These are phyloP conservation scores for Schizaphis graminum DNA, from an alignment of 2,888 invertebrate species.

Conservation along the genomic window DNA sequence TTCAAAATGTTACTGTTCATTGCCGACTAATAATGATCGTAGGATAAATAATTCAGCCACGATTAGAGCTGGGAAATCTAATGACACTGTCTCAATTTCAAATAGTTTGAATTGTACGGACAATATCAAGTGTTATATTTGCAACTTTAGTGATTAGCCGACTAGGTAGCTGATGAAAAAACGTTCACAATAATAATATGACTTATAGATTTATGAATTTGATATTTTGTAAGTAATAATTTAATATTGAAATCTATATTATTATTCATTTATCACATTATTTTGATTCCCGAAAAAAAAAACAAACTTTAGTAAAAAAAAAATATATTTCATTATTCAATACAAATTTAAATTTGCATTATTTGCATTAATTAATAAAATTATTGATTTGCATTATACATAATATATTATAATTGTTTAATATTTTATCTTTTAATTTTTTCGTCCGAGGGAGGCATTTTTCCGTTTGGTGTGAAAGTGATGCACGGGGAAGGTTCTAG, in stretches of 20 bases:
- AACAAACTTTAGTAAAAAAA: no score
- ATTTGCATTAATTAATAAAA: no score
- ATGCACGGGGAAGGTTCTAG: no score
- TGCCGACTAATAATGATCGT: not conserved
- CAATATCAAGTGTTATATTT: not conserved
- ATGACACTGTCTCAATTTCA: not conserved
- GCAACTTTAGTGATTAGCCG: not conserved
- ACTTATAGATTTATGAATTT: not conserved
- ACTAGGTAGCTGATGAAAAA: not conserved
- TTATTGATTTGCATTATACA: no score
- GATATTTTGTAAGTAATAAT: not conserved
- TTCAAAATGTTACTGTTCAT: constrained; percentile 42
- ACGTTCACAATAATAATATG: not conserved
- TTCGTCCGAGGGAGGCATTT: no score
- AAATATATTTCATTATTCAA: no score
- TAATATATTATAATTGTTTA: no score
- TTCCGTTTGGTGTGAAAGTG: no score
- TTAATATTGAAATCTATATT: not conserved
- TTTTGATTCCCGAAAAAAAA: no score
- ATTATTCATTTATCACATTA: not conserved
- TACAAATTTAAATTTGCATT: no score
- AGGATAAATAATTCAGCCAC: not conserved
- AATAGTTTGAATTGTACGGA: not conserved
- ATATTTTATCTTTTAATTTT: no score
- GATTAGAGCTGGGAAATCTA: not conserved